phyloP scores from a whole-genome alignment of 2,797 vertebrate genomes.

The Neoniphon sammara region DNA sequence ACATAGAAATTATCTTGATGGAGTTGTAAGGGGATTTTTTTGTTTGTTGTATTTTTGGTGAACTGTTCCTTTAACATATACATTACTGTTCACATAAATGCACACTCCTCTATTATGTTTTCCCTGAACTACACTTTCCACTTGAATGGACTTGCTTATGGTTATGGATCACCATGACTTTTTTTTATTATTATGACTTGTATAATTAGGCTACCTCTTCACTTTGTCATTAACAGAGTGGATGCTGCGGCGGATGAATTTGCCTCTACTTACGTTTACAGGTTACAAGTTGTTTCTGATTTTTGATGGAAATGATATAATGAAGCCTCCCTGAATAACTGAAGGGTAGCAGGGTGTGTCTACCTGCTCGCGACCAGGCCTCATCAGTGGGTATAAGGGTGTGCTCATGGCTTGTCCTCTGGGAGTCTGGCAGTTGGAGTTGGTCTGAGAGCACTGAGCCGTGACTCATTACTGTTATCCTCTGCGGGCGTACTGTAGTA shows the following conservation, averaged over 20 bases:
- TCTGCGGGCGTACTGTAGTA: slow-evolving; percentile 27
- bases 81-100: slow-evolving; percentile 2
- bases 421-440: slow-evolving; percentile 37
- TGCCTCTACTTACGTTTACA: background rate
- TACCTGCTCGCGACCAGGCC: slow-evolving; percentile 44
- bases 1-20: too few species aligned
- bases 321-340: slow-evolving; percentile 35
- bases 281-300: slow-evolving; percentile 7
- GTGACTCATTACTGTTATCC: slow-evolving; percentile 70
- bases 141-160: background rate
- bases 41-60: too few species aligned
- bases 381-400: slow-evolving; percentile 61
- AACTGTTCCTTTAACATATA: slow-evolving; percentile 11
- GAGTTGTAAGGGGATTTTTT: too few species aligned
- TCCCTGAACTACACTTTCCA: background rate
- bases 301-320: slow-evolving; percentile 32
- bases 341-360: slow-evolving; percentile 29
- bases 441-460: slow-evolving; percentile 49
- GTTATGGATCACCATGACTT: background rate
- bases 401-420: slow-evolving; percentile 40
- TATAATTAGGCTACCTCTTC: background rate
- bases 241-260: background rate
- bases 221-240: slow-evolving; percentile 7
- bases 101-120: slow-evolving; percentile 8
- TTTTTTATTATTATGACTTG: background rate